Percentiles rank a stretch among this genome's conserved stretches.
Evolutionary conservation across 1,140 invertebrate genomes (phyloP).

Genomic region (Drepana arcuata): DNA sequence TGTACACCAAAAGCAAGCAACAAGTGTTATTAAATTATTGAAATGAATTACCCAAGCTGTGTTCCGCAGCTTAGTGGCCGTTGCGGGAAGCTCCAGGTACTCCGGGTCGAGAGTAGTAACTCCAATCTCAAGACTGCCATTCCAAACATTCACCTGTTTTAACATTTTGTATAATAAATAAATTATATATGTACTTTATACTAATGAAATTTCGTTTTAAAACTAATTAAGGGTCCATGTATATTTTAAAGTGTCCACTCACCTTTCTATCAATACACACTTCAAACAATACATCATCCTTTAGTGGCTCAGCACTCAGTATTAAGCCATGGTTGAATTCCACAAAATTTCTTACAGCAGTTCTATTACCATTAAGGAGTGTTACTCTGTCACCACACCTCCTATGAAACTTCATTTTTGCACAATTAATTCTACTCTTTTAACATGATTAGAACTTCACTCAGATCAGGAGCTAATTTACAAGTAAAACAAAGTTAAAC

Average conservation of each 20-base stretch:
- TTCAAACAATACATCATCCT: conserved; percentile 90
- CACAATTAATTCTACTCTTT: no score
- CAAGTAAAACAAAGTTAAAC: no score
- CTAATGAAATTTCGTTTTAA: neutral
- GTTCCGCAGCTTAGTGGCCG: conserved; percentile 86
- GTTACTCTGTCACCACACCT: conserved; percentile 85
- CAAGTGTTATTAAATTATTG: no score
- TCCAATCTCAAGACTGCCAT: conserved; percentile 93
- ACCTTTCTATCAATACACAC: conserved; percentile 92
- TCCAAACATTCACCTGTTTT: conserved; percentile 79
- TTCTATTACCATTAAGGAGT: conserved; percentile 85
- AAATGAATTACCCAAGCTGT: conserved; percentile 83
- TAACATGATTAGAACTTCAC: no score
- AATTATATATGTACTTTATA: no score
- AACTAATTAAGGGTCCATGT: neutral
- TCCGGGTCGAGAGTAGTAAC: conserved; percentile 89
- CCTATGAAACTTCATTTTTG: conserved; percentile 82
- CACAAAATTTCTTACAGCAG: conserved; percentile 83
- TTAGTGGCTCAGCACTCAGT: conserved; percentile 86
- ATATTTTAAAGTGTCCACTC: conserved; percentile 16
- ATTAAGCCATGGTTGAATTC: conserved; percentile 82
- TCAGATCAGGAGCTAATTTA: no score
- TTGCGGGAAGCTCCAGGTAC: conserved; percentile 84
- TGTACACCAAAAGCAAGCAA: no score
- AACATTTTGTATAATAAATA: no score